Conservation (phyloP, 2,888 invertebrate genomes). For the Melolontha melolontha region DNA sequence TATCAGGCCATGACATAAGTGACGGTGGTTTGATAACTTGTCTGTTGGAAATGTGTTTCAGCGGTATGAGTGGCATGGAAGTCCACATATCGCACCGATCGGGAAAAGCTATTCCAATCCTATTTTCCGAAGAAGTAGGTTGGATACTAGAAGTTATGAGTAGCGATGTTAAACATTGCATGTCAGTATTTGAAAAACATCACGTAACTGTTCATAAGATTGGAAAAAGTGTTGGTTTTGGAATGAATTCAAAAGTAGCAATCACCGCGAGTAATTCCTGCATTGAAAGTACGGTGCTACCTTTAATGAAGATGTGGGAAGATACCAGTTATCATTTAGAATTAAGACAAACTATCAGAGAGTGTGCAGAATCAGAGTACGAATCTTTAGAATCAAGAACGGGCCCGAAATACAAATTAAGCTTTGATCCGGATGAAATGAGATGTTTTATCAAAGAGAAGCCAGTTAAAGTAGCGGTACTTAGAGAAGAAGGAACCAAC, state of each 20-base stretch:
- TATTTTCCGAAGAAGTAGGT: conserved; percentile 90
- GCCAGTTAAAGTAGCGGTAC: conserved; percentile 82
- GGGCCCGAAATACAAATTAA: conserved; percentile 79
- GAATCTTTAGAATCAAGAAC: conserved; percentile 75
- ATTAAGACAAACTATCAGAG: conserved; percentile 82
- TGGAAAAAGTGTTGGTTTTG: conserved; percentile 76
- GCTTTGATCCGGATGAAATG: conserved; percentile 75
- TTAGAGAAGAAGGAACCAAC: conserved; percentile 97
- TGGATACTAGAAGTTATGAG: conserved; percentile 82
- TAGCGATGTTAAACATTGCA: conserved; percentile 70
- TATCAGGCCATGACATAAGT: conserved; percentile 95
- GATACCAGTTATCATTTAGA: conserved; percentile 94
- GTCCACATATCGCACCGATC: conserved; percentile 72
- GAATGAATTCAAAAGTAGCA: conserved; percentile 73
- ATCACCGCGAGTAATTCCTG: conserved; percentile 74
- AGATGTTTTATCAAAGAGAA: conserved; percentile 56
- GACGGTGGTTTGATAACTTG: conserved; percentile 95
- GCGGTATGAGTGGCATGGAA: conserved; percentile 84
- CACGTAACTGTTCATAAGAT: conserved; percentile 76
- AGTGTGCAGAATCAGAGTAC: conserved; percentile 86
- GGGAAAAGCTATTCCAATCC: conserved; percentile 73
- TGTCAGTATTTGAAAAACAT: conserved; percentile 68
- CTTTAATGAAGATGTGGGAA: conserved; percentile 90
- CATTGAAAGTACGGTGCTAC: conserved; percentile 73
- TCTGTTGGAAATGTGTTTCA: conserved; percentile 96